These are phyloP conservation scores for Gryon sp. DNA, from an alignment of 1,140 invertebrate genomes.

Conservation along the genomic window DNA sequence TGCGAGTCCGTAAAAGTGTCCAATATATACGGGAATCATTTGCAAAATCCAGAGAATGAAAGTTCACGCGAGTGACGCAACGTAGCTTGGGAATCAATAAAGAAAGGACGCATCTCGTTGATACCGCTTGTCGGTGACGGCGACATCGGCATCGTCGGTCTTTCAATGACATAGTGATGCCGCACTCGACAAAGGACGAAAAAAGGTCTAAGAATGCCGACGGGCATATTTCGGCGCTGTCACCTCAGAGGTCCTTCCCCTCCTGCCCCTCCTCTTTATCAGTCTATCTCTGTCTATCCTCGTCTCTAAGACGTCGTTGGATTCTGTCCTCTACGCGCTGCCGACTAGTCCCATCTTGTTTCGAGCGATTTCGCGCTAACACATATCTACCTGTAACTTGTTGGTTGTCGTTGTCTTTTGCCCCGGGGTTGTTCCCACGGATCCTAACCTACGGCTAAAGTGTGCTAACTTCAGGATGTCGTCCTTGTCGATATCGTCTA, in stretches of 20 bases:
- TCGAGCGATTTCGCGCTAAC: slow-evolving; percentile 34
- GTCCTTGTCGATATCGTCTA: slow-evolving; percentile 67
- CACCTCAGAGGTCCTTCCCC: slow-evolving; percentile 68
- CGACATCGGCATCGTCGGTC: slow-evolving; percentile 59
- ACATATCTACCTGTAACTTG: slow-evolving; percentile 65
- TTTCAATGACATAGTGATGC: slow-evolving; percentile 73
- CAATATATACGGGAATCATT: too few relatives aligned
- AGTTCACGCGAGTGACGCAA: slow-evolving; percentile 20
- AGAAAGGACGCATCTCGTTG: slow-evolving; percentile 33
- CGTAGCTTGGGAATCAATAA: slow-evolving; percentile 19
- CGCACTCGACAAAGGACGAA: slow-evolving; percentile 75
- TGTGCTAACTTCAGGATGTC: slow-evolving; percentile 63
- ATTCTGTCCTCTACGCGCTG: slow-evolving; percentile 5
- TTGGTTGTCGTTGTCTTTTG: slow-evolving; percentile 35
- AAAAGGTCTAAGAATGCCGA: slow-evolving; percentile 76
- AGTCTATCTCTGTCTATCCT: slow-evolving; percentile 22
- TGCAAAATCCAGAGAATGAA: slow-evolving; percentile 14
- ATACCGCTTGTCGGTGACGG: slow-evolving; percentile 47
- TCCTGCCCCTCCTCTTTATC: too few relatives aligned
- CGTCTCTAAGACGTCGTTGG: slow-evolving; percentile 20
- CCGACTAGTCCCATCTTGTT: slow-evolving; percentile 21
- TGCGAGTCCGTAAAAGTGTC: too few relatives aligned
- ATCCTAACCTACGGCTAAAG: slow-evolving; percentile 67
- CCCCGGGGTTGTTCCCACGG: slow-evolving; percentile 68
- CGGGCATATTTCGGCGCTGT: slow-evolving; percentile 76